Evolutionary conservation across 2,888 invertebrate genomes (phyloP), one percentile per base, ranked within the genome.

Genomic region (Epistrophella euchroma): DNA sequence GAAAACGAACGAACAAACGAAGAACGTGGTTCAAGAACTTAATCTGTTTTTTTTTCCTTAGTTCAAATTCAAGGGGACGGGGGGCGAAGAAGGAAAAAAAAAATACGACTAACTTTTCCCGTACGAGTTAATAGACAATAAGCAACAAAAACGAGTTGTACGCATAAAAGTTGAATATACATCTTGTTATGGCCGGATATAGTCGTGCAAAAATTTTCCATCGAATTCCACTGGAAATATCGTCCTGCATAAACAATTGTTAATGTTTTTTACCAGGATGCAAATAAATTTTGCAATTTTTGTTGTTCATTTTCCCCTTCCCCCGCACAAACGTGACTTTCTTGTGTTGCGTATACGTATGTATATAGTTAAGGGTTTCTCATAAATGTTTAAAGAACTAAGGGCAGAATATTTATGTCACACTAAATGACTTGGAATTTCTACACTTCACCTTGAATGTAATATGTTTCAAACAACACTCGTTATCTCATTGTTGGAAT

Each of bases 131-230:
- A 76, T 80, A 80, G 84, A 85, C 84, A 85, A 85, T 76, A 60
- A 75, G 75, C 50, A 84, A 66, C 74, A 43, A 71, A 79, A 66
- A 74, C 40, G 47, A 55, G 62, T 28, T 56, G 32, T 68, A 85
- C 84, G 84, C 84, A 85, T 85, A 80, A 85, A 85, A 85, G 60
- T 80, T 80, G 84, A 80, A 80, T 84, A 79, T 84, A 80, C 71
- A 76, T 68, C 80, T 80, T 80, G 71, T 84, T 84, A 85, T 55
- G 76, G 84, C 50, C 71, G 55, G 55, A 76, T 72, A 68, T 76
- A n/a, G n/a, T 80, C 84, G 66, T 85, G 75, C 52, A 72, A 62
- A 76, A 72, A 71, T 75, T 22, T 73, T 15, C 52, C 19, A 71
- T 58, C 9, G 80, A 79, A 83, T 55, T 77, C 47, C 56, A 56